Conservation (phyloP, 2,888 invertebrate genomes). For the Drosophila macrothrix region DNA sequence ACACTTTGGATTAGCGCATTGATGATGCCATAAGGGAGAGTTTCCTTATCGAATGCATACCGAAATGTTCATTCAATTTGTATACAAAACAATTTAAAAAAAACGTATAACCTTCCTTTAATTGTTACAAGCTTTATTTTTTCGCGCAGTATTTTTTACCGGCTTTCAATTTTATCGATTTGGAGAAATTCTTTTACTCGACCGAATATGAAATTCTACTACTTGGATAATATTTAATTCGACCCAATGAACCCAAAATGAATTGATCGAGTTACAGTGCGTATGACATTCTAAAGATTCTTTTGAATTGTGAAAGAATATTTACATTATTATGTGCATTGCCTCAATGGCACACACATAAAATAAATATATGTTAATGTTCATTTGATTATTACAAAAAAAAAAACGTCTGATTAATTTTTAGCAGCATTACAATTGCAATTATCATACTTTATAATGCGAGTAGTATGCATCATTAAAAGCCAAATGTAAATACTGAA, state of each 20-base stretch:
- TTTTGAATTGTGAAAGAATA: neutral
- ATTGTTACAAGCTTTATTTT: neutral
- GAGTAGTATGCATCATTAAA: slow-evolving; percentile 10
- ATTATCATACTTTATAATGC: neutral
- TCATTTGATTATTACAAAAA: neutral
- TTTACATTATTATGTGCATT: neutral
- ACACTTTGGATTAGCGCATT: slow-evolving; percentile 23
- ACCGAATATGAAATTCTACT: neutral
- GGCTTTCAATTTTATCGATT: neutral
- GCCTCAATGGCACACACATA: neutral
- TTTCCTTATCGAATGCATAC: neutral
- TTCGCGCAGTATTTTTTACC: neutral
- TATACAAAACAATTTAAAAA: neutral
- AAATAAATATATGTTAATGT: neutral
- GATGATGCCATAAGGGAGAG: neutral
- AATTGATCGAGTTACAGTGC: neutral
- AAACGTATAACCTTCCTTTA: no score
- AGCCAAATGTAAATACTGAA: neutral
- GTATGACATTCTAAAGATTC: neutral
- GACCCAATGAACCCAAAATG: neutral
- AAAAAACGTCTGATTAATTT: neutral
- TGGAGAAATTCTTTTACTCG: neutral
- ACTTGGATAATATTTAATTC: neutral
- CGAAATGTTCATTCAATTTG: neutral
- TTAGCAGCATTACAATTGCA: neutral